Conservation (phyloP, 2,888 invertebrate genomes). For the Scaptomyza reducta region DNA sequence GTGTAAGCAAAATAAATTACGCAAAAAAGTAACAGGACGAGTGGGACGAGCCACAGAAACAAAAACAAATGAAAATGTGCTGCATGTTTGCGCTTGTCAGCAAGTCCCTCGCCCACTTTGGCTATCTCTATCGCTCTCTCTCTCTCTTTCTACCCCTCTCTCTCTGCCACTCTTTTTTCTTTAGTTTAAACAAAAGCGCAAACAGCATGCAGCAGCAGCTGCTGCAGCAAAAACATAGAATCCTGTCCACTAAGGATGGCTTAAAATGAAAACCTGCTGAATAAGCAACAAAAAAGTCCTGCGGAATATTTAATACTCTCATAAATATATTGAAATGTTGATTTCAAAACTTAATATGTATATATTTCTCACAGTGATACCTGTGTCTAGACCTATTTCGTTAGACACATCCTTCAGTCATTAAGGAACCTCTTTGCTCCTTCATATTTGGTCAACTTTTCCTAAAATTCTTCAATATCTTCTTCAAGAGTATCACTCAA, state of each 20-base stretch:
- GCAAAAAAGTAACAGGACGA: conserved; percentile 56
- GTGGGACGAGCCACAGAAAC: conserved; percentile 10
- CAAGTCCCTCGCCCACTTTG: background rate
- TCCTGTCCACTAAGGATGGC: conserved; percentile 22
- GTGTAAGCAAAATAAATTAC: conserved; percentile 52
- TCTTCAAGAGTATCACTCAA: background rate
- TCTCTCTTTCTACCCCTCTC: background rate
- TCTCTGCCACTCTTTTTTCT: background rate
- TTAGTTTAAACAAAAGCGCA: conserved; percentile 62
- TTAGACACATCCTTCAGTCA: too few species aligned
- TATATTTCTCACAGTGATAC: too few species aligned
- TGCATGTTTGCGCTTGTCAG: conserved; percentile 27
- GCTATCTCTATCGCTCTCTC: background rate
- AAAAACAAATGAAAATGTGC: conserved; percentile 20
- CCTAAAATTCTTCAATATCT: background rate
- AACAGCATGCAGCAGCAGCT: conserved; percentile 24
- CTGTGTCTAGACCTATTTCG: too few species aligned
- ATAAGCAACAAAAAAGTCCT: background rate
- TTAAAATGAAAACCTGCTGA: background rate
- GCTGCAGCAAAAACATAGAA: conserved; percentile 36
- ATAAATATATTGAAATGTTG: too few species aligned
- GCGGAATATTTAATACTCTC: conserved; percentile 23
- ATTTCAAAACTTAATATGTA: too few species aligned
- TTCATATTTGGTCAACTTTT: background rate
- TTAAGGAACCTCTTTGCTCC: too few species aligned